A percentile compares a stretch with the other conserved stretches of the same genome.
These are phyloP conservation scores for Cotesia typhae DNA, from an alignment of 1,140 invertebrate species.

Conservation along the genomic window DNA sequence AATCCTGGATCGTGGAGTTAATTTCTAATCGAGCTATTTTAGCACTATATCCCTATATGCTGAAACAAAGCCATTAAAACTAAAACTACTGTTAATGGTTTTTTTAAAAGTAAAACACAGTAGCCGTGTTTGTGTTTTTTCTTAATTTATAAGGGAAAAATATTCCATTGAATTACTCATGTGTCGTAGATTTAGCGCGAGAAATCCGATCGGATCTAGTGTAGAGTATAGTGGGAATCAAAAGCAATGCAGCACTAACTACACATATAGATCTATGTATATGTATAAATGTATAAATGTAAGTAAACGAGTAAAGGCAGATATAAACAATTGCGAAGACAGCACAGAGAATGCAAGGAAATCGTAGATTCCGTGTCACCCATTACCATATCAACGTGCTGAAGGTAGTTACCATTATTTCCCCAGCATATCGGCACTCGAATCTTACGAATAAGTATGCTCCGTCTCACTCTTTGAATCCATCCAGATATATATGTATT, in stretches of 20 bases:
- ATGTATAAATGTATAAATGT: not conserved
- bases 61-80: too few relatives aligned
- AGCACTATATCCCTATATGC: too few relatives aligned
- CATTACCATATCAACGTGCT: constrained; percentile 39
- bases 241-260: not conserved
- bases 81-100: too few relatives aligned
- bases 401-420: constrained; percentile 39
- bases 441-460: constrained; percentile 13
- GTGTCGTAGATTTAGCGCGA: constrained; percentile 5
- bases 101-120: too few relatives aligned
- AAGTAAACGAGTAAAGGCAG: not conserved
- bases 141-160: not conserved
- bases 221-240: constrained; percentile 11
- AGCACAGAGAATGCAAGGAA: constrained; percentile 23
- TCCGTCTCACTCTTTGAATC: too few relatives aligned
- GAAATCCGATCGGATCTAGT: constrained; percentile 23
- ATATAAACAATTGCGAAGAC: constrained; percentile 26
- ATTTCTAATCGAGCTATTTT: too few relatives aligned
- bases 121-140: not conserved
- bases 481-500: too few relatives aligned
- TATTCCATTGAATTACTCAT: constrained; percentile 10
- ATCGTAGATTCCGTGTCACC: constrained; percentile 33
- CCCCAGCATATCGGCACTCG: constrained; percentile 21
- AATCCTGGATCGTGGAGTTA: too few relatives aligned
- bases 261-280: not conserved